Base-by-base conservation (phyloP, 2,113 vertebrate species). In the Notothenia coriiceps region DNA sequence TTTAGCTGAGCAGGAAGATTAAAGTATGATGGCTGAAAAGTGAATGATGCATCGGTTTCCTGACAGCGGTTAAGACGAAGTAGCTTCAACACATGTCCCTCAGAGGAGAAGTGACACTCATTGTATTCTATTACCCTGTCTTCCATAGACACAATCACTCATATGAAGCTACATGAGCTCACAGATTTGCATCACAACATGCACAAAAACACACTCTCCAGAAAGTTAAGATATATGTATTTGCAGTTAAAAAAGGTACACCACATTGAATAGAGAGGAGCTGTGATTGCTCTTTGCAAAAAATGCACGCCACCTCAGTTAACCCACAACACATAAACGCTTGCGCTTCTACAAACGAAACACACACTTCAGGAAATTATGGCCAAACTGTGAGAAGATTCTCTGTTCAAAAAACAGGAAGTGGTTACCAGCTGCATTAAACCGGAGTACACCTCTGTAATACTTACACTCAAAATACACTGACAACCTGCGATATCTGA, bases 321-420 rank as follows among this genome's bases (percentile, higher is more conserved):
- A 91, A 88, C 73, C 87, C 84, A 82, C 88, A 90, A 82, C 79
- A 79, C 83, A 89, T 79, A 86, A 67, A 60, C 51, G 66, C 79
- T 62, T 18, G 22, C 7, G 15, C 80, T 83, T 40, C 43, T 85
- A 89, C 89, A 90, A 84, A 73, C 78, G 46, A 86, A 86, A 87
- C 80, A 92, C 83, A 91, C 87, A 88, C 85, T 87, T 90, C 90
- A 93, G 90, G 91, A 93, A 94, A 92, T 35, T 67, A 85, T 93
- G 89, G 88, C 89, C 88, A 88, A 94, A 93, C 92, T 91, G 91
- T 93, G 90, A 93, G 90, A 93, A 90, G 91, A 93, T 93, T 91
- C 91, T 86, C 90, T 89, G 85, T 91, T 91, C 71, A 77, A 92
- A 92, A 91, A 92, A 92, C 91, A 92, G 92, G 93, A 94, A 93